A percentile compares a stretch with the other conserved stretches of the same genome.
Conservation (phyloP, 2,888 invertebrate genomes). For the Odontocolon sp. region DNA sequence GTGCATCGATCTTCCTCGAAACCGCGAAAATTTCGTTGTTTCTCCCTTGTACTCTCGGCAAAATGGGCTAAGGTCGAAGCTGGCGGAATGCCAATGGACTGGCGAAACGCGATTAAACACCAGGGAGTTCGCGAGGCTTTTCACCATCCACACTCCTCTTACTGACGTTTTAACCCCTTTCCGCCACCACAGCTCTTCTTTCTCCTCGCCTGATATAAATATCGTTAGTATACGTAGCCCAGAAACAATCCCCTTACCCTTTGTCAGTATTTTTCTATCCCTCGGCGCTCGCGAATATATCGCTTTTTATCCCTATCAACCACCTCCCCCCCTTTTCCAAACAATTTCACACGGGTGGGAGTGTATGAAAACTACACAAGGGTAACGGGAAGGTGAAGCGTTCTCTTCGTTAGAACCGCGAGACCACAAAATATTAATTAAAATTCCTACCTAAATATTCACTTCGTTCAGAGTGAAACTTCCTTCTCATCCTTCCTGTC, state of each 20-base stretch:
- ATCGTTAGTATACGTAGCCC: slow-evolving; percentile 49
- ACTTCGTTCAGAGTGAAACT: slow-evolving; percentile 28
- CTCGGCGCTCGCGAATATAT: slow-evolving; percentile 55
- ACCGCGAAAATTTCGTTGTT: slow-evolving; percentile 65
- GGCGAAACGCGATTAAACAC: slow-evolving; percentile 62
- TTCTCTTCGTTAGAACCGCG: slow-evolving; percentile 29
- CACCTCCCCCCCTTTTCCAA: slow-evolving; percentile 43
- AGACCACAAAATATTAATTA: slow-evolving; percentile 71
- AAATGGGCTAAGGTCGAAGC: slow-evolving; percentile 38
- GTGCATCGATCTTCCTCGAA: slow-evolving; percentile 61
- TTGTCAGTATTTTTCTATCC: slow-evolving; percentile 27
- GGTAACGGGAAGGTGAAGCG: neutral
- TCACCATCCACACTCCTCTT: neutral
- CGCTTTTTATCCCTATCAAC: slow-evolving; percentile 62
- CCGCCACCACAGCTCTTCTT: slow-evolving; percentile 42
- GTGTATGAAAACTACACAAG: too few species aligned
- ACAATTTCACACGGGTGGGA: too few species aligned
- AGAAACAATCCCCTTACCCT: neutral
- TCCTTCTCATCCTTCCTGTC: too few species aligned
- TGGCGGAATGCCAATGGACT: slow-evolving; percentile 66
- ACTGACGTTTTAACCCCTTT: slow-evolving; percentile 38
- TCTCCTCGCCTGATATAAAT: slow-evolving; percentile 58
- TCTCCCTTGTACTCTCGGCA: slow-evolving; percentile 45
- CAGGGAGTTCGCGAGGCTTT: slow-evolving; percentile 34
- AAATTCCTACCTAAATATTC: slow-evolving; percentile 73